Evolutionary conservation across 2,797 vertebrate genomes (phyloP).

Genomic region (Streptopelia turtur): DNA sequence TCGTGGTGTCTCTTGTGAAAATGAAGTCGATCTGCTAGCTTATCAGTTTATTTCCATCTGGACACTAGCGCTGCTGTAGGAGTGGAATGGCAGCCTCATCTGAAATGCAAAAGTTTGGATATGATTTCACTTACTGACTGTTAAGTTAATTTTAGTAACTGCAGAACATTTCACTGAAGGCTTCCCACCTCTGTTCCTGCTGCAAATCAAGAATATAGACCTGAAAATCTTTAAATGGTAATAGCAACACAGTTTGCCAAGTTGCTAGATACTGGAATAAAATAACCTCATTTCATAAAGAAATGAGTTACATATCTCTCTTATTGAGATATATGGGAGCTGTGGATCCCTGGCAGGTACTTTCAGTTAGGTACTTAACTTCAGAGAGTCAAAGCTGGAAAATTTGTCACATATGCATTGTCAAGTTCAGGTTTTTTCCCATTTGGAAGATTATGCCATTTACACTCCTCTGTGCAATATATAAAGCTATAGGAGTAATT

Average conservation of each 20-base stretch:
- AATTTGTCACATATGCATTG: neutral
- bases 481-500: constrained; percentile 29
- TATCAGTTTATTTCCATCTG: neutral
- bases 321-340: neutral
- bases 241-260: neutral
- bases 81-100: neutral
- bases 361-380: neutral
- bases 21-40: neutral
- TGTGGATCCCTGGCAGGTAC: neutral
- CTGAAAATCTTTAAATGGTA: constrained; percentile 21
- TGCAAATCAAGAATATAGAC: constrained; percentile 24
- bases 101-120: constrained; percentile 4
- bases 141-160: constrained; percentile 31
- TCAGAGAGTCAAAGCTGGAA: neutral
- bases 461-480: constrained; percentile 16
- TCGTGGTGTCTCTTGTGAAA: neutral
- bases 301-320: neutral
- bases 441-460: neutral
- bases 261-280: neutral
- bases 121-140: constrained; percentile 18
- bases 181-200: constrained; percentile 34
- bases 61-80: neutral
- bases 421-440: neutral
- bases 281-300: neutral
- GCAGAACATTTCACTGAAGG: neutral